These are phyloP conservation scores for Cephus cinctus DNA, from an alignment of 1,140 invertebrate genomes.

Conservation along the genomic window DNA sequence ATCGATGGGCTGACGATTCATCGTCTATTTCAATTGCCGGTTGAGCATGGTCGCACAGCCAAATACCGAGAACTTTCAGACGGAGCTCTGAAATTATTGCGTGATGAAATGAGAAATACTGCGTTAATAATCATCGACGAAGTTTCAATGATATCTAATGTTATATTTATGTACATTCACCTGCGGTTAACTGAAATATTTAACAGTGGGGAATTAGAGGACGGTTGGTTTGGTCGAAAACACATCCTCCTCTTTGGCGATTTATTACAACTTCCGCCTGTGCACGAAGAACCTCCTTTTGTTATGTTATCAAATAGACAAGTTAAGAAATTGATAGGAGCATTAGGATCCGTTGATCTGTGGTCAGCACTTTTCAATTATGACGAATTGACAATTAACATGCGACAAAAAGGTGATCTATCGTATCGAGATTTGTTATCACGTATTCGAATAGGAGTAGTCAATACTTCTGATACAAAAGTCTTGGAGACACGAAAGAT, in stretches of 20 bases:
- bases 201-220: conserved; percentile 1
- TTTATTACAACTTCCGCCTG: conserved; percentile 16
- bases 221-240: conserved; percentile 18
- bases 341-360: conserved; percentile 17
- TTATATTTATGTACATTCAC: conserved; percentile 18
- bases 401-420: conserved; percentile 13
- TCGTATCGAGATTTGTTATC: conserved; percentile 17
- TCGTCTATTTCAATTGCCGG: too few species aligned
- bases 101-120: conserved; percentile 14
- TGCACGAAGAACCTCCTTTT: conserved; percentile 15
- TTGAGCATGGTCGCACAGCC: too few species aligned
- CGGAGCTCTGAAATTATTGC: background rate
- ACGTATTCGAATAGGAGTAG: conserved; percentile 15
- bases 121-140: conserved; percentile 20
- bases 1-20: too few species aligned
- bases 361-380: background rate
- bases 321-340: conserved; percentile 22
- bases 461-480: conserved; percentile 14
- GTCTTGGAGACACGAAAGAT: conserved; percentile 18
- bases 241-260: conserved; percentile 20
- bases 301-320: conserved; percentile 10
- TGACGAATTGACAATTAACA: background rate
- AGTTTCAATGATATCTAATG: conserved; percentile 20
- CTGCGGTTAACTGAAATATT: conserved; percentile 14
- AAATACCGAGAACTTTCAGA: conserved; percentile 12